Conservation (phyloP, 2,797 vertebrate genomes). For the Falco berigora region DNA sequence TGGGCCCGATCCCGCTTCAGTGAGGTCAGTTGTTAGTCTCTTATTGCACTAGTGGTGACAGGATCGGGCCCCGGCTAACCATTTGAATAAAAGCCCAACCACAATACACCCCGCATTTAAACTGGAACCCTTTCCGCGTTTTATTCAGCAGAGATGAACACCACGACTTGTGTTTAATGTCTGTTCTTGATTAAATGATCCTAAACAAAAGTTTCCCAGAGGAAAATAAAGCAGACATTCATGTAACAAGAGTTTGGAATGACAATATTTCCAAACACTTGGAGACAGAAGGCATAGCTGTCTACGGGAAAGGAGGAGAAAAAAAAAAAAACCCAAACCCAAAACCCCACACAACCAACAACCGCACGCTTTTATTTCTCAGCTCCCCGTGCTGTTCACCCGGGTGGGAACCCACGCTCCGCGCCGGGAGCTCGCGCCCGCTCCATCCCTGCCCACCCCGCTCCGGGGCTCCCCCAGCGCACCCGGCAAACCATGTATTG, state of each 20-base stretch:
- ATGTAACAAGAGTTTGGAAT: conserved; percentile 69
- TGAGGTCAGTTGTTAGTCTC: not conserved
- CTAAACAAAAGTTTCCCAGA: conserved; percentile 74
- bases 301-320: not conserved
- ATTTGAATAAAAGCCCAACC: conserved; percentile 55
- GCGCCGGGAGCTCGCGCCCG: not conserved
- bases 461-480: not conserved
- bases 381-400: not conserved
- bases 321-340: rapidly evolving
- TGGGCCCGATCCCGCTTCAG: not conserved
- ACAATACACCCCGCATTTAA: conserved; percentile 14
- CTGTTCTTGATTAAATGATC: conserved; percentile 73
- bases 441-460: not conserved
- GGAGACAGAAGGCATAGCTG: conserved; percentile 51
- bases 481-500: not conserved
- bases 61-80: conserved; percentile 27
- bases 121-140: conserved; percentile 46
- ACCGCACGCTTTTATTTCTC: conserved; percentile 26
- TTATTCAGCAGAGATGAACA: conserved; percentile 67
- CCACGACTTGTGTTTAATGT: conserved; percentile 66
- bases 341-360: not conserved
- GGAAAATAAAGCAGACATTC: conserved; percentile 74
- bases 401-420: conserved; percentile 31
- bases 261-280: conserved; percentile 59
- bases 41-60: not conserved